Evolutionary conservation across 2,888 invertebrate genomes (phyloP).

Genomic region (Synanthedon andrenaeformis): DNA sequence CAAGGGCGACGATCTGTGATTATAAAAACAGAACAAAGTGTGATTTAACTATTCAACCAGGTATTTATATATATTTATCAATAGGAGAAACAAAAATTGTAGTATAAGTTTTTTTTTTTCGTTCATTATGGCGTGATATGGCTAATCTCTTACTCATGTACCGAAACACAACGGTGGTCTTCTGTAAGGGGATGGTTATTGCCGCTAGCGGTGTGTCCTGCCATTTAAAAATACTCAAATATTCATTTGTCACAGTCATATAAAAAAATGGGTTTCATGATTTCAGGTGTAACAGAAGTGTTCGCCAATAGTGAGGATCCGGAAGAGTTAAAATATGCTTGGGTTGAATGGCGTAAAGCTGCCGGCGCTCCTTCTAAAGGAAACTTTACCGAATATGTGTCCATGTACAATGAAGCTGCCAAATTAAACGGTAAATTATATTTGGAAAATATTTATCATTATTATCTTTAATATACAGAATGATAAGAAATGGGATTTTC

Average conservation of each 20-base stretch:
- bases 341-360: slow-evolving; percentile 84
- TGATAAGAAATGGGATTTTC: not conserved
- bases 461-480: not conserved
- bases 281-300: slow-evolving; percentile 77
- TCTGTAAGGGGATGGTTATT: too few species aligned
- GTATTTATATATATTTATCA: slow-evolving; percentile 30
- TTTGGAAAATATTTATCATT: not conserved
- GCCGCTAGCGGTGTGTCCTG: too few species aligned
- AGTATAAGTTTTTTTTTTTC: too few species aligned
- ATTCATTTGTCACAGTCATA: too few species aligned
- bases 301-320: slow-evolving; percentile 78
- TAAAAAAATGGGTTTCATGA: not conserved
- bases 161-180: too few species aligned
- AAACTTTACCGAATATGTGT: slow-evolving; percentile 75
- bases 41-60: slow-evolving; percentile 80
- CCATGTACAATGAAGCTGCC: slow-evolving; percentile 78
- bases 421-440: slow-evolving; percentile 64
- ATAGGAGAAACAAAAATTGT: too few species aligned
- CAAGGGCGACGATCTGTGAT: slow-evolving; percentile 82
- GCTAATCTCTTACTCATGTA: too few species aligned
- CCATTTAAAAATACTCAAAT: too few species aligned
- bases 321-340: slow-evolving; percentile 81
- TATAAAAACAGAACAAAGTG: slow-evolving; percentile 74
- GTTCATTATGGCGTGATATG: too few species aligned
- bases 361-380: slow-evolving; percentile 75